phyloP scores from a whole-genome alignment of 2,888 invertebrate species.

The Caenorhabditis wallacei region DNA sequence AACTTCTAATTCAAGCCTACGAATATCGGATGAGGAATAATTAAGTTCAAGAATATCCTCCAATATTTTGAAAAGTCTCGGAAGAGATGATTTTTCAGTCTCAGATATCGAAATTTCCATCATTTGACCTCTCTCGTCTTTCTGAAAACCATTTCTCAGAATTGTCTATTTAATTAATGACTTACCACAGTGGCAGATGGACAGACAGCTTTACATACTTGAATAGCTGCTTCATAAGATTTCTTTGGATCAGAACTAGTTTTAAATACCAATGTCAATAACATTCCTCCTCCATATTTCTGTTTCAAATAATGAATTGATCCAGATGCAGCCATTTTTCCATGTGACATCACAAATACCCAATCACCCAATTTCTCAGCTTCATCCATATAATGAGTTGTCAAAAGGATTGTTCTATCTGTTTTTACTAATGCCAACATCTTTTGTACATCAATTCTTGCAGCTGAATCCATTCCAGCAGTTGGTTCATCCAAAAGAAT shows the following conservation, averaged over 20 bases:
- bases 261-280: constrained; percentile 28
- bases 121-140: constrained; percentile 34
- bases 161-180: not conserved
- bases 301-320: constrained; percentile 76
- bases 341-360: constrained; percentile 79
- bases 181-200: constrained; percentile 13
- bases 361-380: constrained; percentile 80
- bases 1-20: not conserved
- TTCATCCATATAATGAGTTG: constrained; percentile 82
- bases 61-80: constrained; percentile 12
- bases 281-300: constrained; percentile 47
- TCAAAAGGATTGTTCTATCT: constrained; percentile 76
- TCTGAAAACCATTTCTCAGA: too few relatives aligned
- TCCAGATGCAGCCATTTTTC: constrained; percentile 76
- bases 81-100: not conserved
- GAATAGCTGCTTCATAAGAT: not conserved
- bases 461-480: constrained; percentile 66
- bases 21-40: constrained; percentile 2
- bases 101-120: constrained; percentile 20
- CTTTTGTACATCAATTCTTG: constrained; percentile 56
- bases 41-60: constrained; percentile 16
- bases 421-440: constrained; percentile 36
- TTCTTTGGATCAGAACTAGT: constrained; percentile 4
- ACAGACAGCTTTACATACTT: constrained; percentile 16
- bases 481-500: constrained; percentile 54